phyloP scores from a whole-genome alignment of 2,113 vertebrate genomes.

The Leucopternis melanops region DNA sequence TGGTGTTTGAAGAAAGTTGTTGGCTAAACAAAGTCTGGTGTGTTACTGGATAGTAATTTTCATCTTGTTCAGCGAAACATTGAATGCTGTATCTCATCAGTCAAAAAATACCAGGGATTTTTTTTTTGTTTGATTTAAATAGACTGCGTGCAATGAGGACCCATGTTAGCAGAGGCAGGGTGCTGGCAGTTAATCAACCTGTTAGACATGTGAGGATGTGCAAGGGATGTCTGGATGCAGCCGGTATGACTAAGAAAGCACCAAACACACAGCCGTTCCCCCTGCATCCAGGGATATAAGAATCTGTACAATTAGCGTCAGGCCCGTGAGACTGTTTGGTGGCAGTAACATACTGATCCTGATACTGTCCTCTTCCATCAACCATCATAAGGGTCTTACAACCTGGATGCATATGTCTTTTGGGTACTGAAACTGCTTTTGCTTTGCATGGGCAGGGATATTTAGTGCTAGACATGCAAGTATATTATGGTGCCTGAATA shows the following conservation, averaged over 20 bases:
- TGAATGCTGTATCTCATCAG: neutral
- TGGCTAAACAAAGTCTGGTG: neutral
- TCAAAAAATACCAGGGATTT: neutral
- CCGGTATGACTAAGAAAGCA: neutral
- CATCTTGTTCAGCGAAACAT: neutral
- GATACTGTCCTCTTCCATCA: neutral
- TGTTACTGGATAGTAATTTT: neutral
- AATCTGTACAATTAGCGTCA: fast-evolving
- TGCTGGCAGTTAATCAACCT: neutral
- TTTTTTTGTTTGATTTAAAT: neutral
- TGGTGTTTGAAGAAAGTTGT: neutral
- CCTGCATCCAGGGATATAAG: neutral
- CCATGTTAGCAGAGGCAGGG: neutral
- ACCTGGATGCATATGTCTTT: neutral
- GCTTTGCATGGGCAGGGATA: neutral
- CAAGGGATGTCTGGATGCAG: neutral
- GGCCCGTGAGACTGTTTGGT: neutral
- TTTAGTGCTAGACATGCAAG: neutral
- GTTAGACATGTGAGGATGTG: fast-evolving
- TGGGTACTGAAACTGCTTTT: neutral
- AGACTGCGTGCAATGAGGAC: neutral
- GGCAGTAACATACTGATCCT: neutral
- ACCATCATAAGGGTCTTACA: neutral
- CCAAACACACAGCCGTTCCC: neutral
- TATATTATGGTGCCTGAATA: neutral